Base-by-base conservation (phyloP, 2,797 vertebrate genomes). In the Arremon aurantiirostris region DNA sequence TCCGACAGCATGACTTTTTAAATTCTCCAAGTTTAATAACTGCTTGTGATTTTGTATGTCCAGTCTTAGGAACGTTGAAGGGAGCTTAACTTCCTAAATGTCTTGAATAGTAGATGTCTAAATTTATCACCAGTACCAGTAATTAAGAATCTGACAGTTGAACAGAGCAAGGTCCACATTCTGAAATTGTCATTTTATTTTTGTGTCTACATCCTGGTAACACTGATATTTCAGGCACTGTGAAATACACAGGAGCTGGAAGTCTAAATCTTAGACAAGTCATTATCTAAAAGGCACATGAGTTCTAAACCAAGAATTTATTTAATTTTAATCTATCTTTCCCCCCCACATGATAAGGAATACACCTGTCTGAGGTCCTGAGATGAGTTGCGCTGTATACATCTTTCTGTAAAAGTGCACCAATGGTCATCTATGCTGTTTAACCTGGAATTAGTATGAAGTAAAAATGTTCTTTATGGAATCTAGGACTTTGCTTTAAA, bases 341-440 rank as follows among this genome's bases (percentile, higher is more conserved):
- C 2, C 2, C 6, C 20, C 20, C 14, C 6, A 9, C 24, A 2
- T 14, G 2, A 30, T 71, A 28, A 64, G 11, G 22, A 71, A 35
- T 55, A 34, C 8, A 21, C 8, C 24, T 75, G 39, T 11, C 15
- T 78, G 42, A 72, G 56, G 9, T 77, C 34, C 23, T 47, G 24
- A 44, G 28, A 28, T 39, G 18, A 81, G 18, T 34, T 0, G 1
- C 16, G 42, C 9, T 39, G 10, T 19, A 2, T 60, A 11, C 0
- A 0, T 59, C 22, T 42, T 82, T 63, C 42, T 80, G 20, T 60
- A 71, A 22, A 70, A 93, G 17, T 68, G n/a, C 34, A 52, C 11
- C 16, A 53, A 2, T 35, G 27, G 4, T 60, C n/a, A 57, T 11
- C 50, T 61, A 0, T 46, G 5, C 26, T 55, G 3, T 35, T 75